Conservation (phyloP, 2,888 invertebrate genomes). For the Eupithecia centaureata region DNA sequence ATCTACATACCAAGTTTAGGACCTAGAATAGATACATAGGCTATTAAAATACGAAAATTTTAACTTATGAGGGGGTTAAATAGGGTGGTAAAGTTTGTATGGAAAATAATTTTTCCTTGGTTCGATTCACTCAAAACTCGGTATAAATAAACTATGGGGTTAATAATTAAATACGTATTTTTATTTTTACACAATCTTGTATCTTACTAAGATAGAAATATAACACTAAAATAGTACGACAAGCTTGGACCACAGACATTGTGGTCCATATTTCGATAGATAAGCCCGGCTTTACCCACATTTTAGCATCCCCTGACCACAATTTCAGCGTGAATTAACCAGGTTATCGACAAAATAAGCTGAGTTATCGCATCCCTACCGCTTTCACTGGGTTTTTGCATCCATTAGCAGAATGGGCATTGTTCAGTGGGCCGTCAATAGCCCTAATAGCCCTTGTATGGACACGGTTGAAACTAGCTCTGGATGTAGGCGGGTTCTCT, state of each 20-base stretch:
- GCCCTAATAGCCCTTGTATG: constrained; percentile 22
- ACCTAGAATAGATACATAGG: too few species aligned
- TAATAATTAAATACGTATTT: too few species aligned
- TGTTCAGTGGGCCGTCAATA: constrained; percentile 49
- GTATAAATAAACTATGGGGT: too few species aligned
- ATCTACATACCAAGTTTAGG: too few species aligned
- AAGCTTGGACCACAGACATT: background rate
- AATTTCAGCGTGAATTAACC: constrained; percentile 12
- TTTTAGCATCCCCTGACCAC: constrained; percentile 1
- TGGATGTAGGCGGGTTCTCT: background rate
- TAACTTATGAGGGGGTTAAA: too few species aligned
- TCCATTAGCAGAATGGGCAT: constrained; percentile 48
- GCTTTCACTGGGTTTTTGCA: constrained; percentile 38
- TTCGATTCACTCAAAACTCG: too few species aligned
- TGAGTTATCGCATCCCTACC: constrained; percentile 25
- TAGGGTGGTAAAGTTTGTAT: too few species aligned
- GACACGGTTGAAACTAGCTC: constrained; percentile 25
- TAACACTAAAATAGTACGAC: background rate
- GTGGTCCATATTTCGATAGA: background rate
- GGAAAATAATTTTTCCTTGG: too few species aligned
- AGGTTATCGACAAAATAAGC: constrained; percentile 19
- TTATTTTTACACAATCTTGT: too few species aligned
- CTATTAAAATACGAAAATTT: too few species aligned
- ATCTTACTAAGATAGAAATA: background rate
- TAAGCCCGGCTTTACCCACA: background rate